phyloP scores from a whole-genome alignment of 1,140 invertebrate genomes.

The Leptinotarsa lineolata region DNA sequence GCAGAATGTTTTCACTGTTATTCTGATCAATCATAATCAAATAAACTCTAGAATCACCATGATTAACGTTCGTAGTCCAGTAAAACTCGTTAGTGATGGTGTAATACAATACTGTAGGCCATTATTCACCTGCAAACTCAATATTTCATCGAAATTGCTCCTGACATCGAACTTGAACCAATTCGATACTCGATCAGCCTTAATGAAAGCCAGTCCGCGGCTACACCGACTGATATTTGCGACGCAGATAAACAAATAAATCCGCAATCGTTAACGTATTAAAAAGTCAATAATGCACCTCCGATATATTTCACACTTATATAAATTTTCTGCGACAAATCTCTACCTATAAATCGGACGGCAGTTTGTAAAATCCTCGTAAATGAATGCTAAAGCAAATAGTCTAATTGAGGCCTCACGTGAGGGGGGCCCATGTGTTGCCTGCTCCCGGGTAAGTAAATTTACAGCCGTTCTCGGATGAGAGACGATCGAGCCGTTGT shows the following conservation, averaged over 20 bases:
- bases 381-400: conserved; percentile 44
- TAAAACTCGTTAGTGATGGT: not conserved
- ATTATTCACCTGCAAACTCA: not conserved
- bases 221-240: not conserved
- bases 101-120: not conserved
- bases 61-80: not conserved
- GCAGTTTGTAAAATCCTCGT: conserved; percentile 52
- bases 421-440: conserved; percentile 34
- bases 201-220: not conserved
- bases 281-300: conserved; percentile 45
- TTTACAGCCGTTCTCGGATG: conserved; percentile 4
- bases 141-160: not conserved
- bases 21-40: too few relatives aligned
- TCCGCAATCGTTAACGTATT: conserved; percentile 23
- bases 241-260: conserved; percentile 21
- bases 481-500: conserved; percentile 13
- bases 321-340: conserved; percentile 47
- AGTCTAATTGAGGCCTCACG: conserved; percentile 36
- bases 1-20: too few relatives aligned
- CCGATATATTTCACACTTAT: conserved; percentile 46
- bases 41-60: not conserved
- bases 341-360: conserved; percentile 49
- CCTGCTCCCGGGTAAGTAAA: conserved; percentile 3
- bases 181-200: conserved; percentile 2
- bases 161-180: not conserved